Evolutionary conservation across 2,888 invertebrate species (phyloP).

Genomic region (Hydriomena furcata): DNA sequence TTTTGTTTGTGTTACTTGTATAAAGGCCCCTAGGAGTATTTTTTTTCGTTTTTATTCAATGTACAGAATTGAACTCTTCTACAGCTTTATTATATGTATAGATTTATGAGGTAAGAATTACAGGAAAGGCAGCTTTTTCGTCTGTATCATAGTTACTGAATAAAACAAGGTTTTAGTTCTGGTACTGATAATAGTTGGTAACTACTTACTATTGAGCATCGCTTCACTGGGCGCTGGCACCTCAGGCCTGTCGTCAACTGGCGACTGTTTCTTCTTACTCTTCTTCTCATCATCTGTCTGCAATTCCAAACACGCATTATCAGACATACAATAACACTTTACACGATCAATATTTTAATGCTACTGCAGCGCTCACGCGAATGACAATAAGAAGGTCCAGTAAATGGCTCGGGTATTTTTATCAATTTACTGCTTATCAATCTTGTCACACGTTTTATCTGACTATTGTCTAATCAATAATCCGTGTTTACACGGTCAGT

Average conservation of each 20-base stretch:
- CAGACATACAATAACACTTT: slow-evolving; percentile 59
- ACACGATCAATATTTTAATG: slow-evolving; percentile 25
- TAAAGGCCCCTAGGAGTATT: no score
- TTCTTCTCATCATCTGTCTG: slow-evolving; percentile 80
- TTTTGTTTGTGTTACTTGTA: no score
- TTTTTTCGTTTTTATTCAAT: no score
- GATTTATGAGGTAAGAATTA: no score
- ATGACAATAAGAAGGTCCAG: slow-evolving; percentile 23
- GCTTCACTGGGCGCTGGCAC: slow-evolving; percentile 80
- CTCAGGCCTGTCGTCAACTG: slow-evolving; percentile 73
- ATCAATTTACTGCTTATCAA: slow-evolving; percentile 70
- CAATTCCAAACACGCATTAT: slow-evolving; percentile 54
- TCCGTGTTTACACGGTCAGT: slow-evolving; percentile 42
- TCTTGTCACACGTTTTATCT: slow-evolving; percentile 65
- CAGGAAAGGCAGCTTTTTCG: no score
- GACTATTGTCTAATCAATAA: slow-evolving; percentile 67
- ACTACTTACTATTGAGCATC: slow-evolving; percentile 77
- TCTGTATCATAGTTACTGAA: no score
- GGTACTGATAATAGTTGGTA: no score
- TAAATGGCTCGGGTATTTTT: slow-evolving; percentile 41
- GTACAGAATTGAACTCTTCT: no score
- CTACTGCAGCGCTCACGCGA: slow-evolving; percentile 21
- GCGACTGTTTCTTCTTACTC: slow-evolving; percentile 74
- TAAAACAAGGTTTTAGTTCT: no score
- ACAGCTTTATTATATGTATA: no score